phyloP scores from a whole-genome alignment of 2,113 vertebrate genomes.

The Butorides virescens region DNA sequence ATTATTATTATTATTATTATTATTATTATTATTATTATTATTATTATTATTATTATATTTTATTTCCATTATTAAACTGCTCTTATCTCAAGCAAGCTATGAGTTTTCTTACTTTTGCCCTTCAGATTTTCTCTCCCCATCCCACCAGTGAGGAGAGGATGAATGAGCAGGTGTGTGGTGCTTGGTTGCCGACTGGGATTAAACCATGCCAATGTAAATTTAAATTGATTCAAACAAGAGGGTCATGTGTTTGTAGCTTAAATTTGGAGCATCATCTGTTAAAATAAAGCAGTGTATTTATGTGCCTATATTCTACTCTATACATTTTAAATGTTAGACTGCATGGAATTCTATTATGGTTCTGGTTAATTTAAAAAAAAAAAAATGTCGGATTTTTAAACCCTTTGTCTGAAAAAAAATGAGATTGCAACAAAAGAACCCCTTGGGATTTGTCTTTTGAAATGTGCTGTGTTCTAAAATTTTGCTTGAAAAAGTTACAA shows the following conservation, averaged over 20 bases:
- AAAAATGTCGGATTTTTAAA: background rate
- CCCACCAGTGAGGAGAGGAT: no score
- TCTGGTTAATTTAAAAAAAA: background rate
- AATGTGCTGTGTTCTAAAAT: background rate
- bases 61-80: no score
- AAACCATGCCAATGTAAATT: background rate
- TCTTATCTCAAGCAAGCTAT: no score
- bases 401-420: background rate
- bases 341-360: background rate
- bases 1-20: no score
- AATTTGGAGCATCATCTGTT: background rate
- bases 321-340: background rate
- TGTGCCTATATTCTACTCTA: background rate
- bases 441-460: background rate
- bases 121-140: no score
- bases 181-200: no score
- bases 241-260: background rate
- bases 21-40: no score
- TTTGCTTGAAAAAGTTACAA: background rate
- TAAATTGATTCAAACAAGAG: background rate
- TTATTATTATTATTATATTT: no score
- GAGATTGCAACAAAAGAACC: accelerated
- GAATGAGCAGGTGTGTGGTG: no score
- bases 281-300: background rate
- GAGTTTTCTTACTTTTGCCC: no score